These are phyloP conservation scores for Neopipo cinnamomea DNA, from an alignment of 2,113 vertebrate species.

Conservation along the genomic window DNA sequence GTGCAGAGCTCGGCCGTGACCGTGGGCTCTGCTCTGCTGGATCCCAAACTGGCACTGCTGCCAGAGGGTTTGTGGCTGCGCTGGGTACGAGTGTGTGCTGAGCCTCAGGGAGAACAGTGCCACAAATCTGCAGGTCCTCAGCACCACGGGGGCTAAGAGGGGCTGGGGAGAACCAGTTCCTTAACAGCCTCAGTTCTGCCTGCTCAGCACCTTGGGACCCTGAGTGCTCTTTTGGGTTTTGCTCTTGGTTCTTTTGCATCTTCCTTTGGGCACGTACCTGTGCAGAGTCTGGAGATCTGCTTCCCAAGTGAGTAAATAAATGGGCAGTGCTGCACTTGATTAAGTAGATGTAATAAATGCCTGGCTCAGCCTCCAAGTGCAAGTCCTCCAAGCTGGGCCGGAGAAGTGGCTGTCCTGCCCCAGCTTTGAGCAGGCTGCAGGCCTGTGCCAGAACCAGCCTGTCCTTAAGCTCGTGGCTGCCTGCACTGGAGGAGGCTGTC, in stretches of 20 bases:
- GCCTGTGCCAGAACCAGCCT: not conserved
- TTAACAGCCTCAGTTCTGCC: not conserved
- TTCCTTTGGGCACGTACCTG: not conserved
- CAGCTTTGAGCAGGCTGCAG: not conserved
- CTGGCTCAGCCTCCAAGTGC: not conserved
- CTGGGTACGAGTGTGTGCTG: not conserved
- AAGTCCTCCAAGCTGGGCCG: not conserved
- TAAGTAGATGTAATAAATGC: not conserved
- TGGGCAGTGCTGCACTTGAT: not conserved
- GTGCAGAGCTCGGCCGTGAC: fast-evolving
- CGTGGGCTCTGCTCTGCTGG: fast-evolving
- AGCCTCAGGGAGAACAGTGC: not conserved
- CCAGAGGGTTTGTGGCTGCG: not conserved
- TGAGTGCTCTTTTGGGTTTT: not conserved
- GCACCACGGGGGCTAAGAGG: fast-evolving
- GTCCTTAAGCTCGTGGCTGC: not conserved
- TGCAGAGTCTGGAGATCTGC: not conserved
- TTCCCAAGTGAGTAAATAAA: not conserved
- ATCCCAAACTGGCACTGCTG: not conserved
- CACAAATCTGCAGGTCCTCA: not conserved
- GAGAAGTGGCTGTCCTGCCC: not conserved
- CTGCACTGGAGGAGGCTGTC: fast-evolving
- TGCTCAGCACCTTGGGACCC: not conserved
- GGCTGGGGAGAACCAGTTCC: not conserved
- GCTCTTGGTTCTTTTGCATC: not conserved